Base-by-base conservation (phyloP, 1,140 invertebrate species). In the Wasmannia auropunctata region DNA sequence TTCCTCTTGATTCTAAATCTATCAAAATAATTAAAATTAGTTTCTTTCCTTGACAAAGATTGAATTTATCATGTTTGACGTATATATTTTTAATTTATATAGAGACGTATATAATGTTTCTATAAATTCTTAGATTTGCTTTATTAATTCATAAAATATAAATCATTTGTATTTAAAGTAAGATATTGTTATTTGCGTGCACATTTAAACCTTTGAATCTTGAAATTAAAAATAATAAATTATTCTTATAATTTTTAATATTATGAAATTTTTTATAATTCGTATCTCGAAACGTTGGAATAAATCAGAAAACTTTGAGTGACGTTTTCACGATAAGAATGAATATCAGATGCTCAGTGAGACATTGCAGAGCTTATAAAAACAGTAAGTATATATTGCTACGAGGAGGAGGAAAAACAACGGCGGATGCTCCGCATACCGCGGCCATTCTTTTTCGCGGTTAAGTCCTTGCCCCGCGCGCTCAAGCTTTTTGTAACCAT, bases 391-490 rank as follows among this genome's bases (percentile, higher is more conserved):
- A 72, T 70, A 70, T 72, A 58, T 83, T 43, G 37, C 67, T 43
- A 58, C 34, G 58, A 43, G 49, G 14, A 79, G n/a, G 22, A 25
- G 37, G 19, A 70, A 83, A 83, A 83, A 31, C 67, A 72, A 72
- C 19, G n/a, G 25, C 25, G 16, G 49, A 81, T 56, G 25, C 54
- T 81, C 63, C 37, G 79, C 37, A 49, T 56, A 43, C 14, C 51
- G n/a, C n/a, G 14, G 49, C 28, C 25, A 72, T 72, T 43, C 28
- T 72, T 62, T 79, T 65, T 19, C 76, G 60, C 76, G 54, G 76
- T 67, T 79, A 79, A 79, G 43, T 79, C 76, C 60, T 67, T 25
- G 54, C 16, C 70, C 54, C 54, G 60, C 75, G 58, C 58, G 60
- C 58, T 83, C 51, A 83, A 72, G 65, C 54, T 72, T 58, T 65